These are phyloP conservation scores for Crematogaster levior DNA, from an alignment of 2,888 invertebrate genomes.

Conservation along the genomic window DNA sequence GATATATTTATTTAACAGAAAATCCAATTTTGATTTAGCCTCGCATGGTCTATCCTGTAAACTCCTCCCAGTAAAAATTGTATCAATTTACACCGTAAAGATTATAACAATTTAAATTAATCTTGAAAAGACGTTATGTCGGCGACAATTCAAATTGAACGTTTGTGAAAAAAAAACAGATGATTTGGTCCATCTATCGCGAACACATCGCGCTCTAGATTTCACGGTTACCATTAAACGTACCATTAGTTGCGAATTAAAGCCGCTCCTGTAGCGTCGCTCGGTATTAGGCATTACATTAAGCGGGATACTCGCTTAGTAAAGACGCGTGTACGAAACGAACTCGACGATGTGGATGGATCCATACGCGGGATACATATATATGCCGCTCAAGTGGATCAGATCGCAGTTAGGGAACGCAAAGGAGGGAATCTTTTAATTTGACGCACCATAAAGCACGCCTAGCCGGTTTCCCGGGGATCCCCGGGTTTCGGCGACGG, in stretches of 20 bases:
- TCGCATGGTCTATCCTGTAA: background rate
- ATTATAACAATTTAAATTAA: background rate
- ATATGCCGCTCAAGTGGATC: constrained; percentile 73
- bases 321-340: constrained; percentile 45
- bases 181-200: background rate
- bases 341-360: constrained; percentile 9
- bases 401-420: constrained; percentile 82
- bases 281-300: constrained; percentile 52
- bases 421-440: constrained; percentile 85
- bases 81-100: background rate
- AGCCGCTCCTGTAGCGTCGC: constrained; percentile 43
- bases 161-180: constrained; percentile 1
- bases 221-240: constrained; percentile 53
- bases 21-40: background rate
- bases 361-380: constrained; percentile 14
- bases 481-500: constrained; percentile 70
- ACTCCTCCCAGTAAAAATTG: background rate
- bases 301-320: constrained; percentile 48
- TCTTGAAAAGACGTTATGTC: background rate
- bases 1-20: background rate
- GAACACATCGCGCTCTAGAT: constrained; percentile 7
- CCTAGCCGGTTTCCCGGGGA: constrained; percentile 79
- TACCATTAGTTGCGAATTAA: constrained; percentile 77
- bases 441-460: constrained; percentile 86
- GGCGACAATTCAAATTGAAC: background rate